Base-by-base conservation (phyloP, 2,888 invertebrate genomes). In the Cephus spinipes region DNA sequence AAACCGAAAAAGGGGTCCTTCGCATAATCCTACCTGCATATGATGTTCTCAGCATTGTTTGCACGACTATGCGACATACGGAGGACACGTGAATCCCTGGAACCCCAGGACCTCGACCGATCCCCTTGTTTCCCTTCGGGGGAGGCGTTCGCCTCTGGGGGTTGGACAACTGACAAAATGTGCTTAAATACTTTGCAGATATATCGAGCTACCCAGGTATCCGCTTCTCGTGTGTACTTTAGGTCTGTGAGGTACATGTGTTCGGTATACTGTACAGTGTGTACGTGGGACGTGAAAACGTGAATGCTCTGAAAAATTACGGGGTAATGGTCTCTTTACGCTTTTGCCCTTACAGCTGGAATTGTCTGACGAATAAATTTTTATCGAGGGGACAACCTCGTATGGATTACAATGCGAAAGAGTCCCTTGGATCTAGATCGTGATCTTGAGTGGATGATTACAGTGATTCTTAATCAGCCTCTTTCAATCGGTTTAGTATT, bases 21-120 rank as follows among this genome's bases (percentile, higher is more conserved):
- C 83, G 81, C 85, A 87, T 91, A 91, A 91, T 91, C 91, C 91
- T 91, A 91, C 91, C 91, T 91, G 91, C 91, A 88, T 88, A 89
- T 87, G 91, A 91, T 91, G 90, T 89, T 87, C 90, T 87, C 87
- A 84, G 87, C 86, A 86, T 87, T 89, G 88, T 88, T 87, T 86
- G 87, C 81, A 82, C 81, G 81, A 82, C 83, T 80, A 81, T 82
- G 82, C 85, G 88, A 89, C 88, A 89, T 87, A 88, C 89, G 78
- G 75, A 73, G 30, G 30, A 71, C 79, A 80, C 68, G 73, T 76
- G 77, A 71, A 71, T 33, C 71, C 71, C 32, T 71, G 32, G 55
- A 23, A 55, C 55, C 55, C 55, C 55, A 55, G 23, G 55, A 23
- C 55, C 55, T 55, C 55, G 23, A 55, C 55, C 55, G 55, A 40